Evolutionary conservation across 2,797 vertebrate genomes (phyloP).

Genomic region (Gymnoscopelus braueri): DNA sequence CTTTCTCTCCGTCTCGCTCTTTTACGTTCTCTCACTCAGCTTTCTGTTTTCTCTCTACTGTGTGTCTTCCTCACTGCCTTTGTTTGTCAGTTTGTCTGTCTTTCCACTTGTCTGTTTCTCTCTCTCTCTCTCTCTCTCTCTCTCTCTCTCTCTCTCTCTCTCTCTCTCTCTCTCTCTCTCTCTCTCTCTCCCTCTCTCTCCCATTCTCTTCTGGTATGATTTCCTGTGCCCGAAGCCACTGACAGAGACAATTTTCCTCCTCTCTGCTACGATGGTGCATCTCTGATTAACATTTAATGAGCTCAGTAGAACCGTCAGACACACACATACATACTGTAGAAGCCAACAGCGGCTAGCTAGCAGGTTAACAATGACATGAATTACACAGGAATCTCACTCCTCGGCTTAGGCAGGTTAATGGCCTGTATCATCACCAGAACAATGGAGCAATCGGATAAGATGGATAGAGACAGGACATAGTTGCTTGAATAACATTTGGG

Average conservation of each 20-base stretch:
- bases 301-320: conserved; percentile 55
- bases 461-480: conserved; percentile 17
- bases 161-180: conserved; percentile 21
- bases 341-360: conserved; percentile 37
- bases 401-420: conserved; percentile 43
- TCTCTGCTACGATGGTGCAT: conserved; percentile 72
- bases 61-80: neutral
- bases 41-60: neutral
- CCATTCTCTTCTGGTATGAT: conserved; percentile 55
- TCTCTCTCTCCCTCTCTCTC: conserved; percentile 4
- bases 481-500: too few species aligned
- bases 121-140: conserved; percentile 19
- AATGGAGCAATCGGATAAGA: conserved; percentile 24
- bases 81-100: conserved; percentile 39
- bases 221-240: conserved; percentile 76
- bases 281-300: conserved; percentile 79
- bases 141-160: conserved; percentile 54
- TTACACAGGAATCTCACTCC: conserved; percentile 48
- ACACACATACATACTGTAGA: conserved; percentile 20
- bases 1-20: conserved; percentile 38
- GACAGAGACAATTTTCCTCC: conserved; percentile 73
- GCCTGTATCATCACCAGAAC: conserved; percentile 51
- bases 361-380: conserved; percentile 40
- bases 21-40: neutral
- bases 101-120: conserved; percentile 54